phyloP scores from a whole-genome alignment of 2,797 vertebrate species.

The Mus caroli region DNA sequence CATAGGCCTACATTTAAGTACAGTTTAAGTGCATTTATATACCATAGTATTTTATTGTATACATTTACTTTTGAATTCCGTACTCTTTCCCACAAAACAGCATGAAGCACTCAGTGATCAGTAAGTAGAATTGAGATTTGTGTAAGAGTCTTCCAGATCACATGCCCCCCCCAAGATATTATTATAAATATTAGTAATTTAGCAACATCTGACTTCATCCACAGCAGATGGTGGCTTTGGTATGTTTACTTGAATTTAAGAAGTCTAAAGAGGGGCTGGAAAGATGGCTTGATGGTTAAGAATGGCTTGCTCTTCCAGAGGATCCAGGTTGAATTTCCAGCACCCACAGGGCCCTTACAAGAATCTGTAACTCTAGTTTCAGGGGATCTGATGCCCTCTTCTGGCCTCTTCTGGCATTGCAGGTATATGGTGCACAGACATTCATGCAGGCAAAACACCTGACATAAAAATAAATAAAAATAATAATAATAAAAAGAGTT shows the following conservation, averaged over 20 bases:
- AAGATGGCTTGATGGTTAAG: background rate
- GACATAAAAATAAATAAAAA: background rate
- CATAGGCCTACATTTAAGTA: background rate
- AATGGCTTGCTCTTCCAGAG: background rate
- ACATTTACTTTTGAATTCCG: background rate
- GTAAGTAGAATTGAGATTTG: background rate
- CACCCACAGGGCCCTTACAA: background rate
- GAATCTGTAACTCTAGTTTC: background rate
- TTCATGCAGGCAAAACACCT: background rate
- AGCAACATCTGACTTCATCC: background rate
- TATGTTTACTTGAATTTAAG: background rate
- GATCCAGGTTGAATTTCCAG: background rate
- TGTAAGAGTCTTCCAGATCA: background rate
- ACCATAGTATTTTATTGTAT: background rate
- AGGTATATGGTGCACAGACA: background rate
- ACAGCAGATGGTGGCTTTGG: background rate
- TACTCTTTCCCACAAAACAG: background rate
- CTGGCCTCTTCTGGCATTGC: background rate
- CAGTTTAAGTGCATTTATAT: background rate
- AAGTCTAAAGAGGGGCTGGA: background rate
- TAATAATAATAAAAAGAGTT: background rate
- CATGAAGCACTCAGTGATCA: background rate
- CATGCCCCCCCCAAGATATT: background rate
- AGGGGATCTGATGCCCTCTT: background rate
- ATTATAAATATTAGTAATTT: slow-evolving; percentile 27